A percentile compares a stretch with the other conserved stretches of the same genome.
phyloP scores from a whole-genome alignment of 2,888 invertebrate genomes.

The Drosophila nr. medialis region DNA sequence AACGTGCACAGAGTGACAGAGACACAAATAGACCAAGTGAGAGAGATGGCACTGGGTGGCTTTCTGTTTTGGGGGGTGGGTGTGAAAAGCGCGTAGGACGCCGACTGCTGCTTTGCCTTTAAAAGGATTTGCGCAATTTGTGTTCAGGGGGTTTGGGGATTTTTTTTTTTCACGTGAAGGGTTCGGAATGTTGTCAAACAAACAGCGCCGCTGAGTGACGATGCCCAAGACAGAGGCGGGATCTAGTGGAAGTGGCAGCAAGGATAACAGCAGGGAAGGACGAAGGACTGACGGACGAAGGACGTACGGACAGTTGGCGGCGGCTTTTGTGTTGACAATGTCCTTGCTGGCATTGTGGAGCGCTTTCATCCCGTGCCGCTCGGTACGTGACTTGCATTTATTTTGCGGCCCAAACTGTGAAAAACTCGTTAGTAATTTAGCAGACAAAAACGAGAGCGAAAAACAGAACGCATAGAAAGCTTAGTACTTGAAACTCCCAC shows the following conservation, averaged over 20 bases:
- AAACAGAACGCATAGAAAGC: background rate
- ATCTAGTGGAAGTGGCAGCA: constrained; percentile 30
- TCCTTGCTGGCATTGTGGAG: constrained; percentile 72
- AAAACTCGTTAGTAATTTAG: constrained; percentile 79
- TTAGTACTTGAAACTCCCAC: background rate
- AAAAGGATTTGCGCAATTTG: constrained; percentile 83
- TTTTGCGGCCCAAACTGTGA: constrained; percentile 59
- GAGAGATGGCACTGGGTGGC: background rate
- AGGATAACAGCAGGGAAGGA: constrained; percentile 27
- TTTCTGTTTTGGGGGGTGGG: background rate
- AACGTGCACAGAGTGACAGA: constrained; percentile 54
- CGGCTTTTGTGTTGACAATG: constrained; percentile 76
- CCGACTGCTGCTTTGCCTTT: constrained; percentile 61
- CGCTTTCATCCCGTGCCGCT: constrained; percentile 51
- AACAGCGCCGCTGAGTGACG: constrained; percentile 76
- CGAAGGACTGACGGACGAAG: constrained; percentile 22
- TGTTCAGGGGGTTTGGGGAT: constrained; percentile 29
- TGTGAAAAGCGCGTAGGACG: constrained; percentile 58
- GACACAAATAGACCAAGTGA: constrained; percentile 1
- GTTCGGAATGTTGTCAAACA: constrained; percentile 71
- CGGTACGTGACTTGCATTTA: constrained; percentile 78
- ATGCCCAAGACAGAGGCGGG: constrained; percentile 68
- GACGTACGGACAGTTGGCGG: constrained; percentile 23
- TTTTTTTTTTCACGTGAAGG: constrained; percentile 45
- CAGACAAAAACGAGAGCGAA: constrained; percentile 34